These are phyloP conservation scores for Acridotheres tristis DNA, from an alignment of 2,797 vertebrate species.

Conservation along the genomic window DNA sequence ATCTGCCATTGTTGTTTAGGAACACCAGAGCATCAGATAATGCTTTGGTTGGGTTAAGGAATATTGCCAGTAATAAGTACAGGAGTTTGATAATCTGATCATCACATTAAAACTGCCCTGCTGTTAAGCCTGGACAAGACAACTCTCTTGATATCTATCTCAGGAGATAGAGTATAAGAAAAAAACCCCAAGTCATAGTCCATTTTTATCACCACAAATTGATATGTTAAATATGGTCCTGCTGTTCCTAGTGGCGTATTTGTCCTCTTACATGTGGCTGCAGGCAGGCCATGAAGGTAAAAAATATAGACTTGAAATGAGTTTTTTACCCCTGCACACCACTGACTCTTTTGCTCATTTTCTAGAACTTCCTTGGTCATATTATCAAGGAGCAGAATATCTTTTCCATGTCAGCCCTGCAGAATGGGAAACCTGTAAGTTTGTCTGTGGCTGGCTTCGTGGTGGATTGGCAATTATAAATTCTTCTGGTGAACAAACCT, in stretches of 20 bases:
- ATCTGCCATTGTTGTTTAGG: not conserved
- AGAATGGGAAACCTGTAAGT: conserved; percentile 81
- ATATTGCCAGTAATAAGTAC: not conserved
- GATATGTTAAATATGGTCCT: not conserved
- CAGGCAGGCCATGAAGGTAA: rapidly evolving
- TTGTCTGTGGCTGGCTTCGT: conserved; percentile 88
- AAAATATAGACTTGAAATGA: not conserved
- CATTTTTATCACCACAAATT: not conserved
- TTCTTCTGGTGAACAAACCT: conserved; percentile 86
- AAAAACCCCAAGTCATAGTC: not conserved
- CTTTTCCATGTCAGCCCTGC: conserved; percentile 46
- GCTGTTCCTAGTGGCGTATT: not conserved
- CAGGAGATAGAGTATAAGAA: not conserved
- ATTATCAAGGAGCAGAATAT: conserved; percentile 12
- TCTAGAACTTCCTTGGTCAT: not conserved
- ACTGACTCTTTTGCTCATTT: not conserved
- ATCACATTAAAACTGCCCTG: not conserved
- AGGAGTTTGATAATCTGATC: not conserved
- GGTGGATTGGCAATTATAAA: conserved; percentile 84
- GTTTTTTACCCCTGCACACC: not conserved
- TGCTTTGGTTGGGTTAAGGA: not conserved
- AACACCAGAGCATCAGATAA: not conserved
- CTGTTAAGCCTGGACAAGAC: not conserved
- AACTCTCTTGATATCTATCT: not conserved
- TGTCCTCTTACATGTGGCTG: not conserved